Evolutionary conservation across 2,888 invertebrate species (phyloP), one percentile per base, ranked within the genome.

Genomic region (Nomada lathburiana): DNA sequence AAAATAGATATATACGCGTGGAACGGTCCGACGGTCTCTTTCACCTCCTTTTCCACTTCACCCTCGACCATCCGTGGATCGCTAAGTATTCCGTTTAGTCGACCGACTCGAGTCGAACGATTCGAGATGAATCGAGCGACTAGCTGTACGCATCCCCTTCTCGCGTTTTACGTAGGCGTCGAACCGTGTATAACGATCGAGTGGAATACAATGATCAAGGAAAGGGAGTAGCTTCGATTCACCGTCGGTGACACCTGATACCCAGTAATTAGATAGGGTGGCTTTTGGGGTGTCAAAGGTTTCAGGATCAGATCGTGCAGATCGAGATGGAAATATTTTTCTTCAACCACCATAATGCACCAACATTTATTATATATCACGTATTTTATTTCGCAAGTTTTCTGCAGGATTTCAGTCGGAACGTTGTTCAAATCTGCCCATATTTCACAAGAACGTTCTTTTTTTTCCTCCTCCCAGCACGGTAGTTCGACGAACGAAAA

Each of bases 111-210:
- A 83, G 78, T 77, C 86, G 86, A 88, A 82, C 84, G 86, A 86
- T 85, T 86, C 82, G 82, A 78, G 83, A 77, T 82, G 85, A 90
- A 84, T 87, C 83, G 79, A 26, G 75, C 79, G 83, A 82, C 78
- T 84, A 83, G 84, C 73, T 52, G 57, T 53, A 44, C 62, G 62
- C 57, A 42, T 84, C 85, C 85, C 83, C 82, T 87, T 82, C 77
- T 86, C 74, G 83, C 79, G 85, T 86, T 87, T 84, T 77, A 88
- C 88, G 86, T 84, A 92, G 91, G 93, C 91, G 93, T 92, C 86
- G 92, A 90, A 88, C 90, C 91, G 89, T 91, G 80, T 74, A 86
- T 92, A 93, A 93, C 89, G 86, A 86, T 86, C 87, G 87, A 83
- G 76, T 81, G 84, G 87, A 82, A 77, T 82, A 90, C 88, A 90